Evolutionary conservation across 1,140 invertebrate species (phyloP).

Genomic region (Meloidogyne chitwoodi): DNA sequence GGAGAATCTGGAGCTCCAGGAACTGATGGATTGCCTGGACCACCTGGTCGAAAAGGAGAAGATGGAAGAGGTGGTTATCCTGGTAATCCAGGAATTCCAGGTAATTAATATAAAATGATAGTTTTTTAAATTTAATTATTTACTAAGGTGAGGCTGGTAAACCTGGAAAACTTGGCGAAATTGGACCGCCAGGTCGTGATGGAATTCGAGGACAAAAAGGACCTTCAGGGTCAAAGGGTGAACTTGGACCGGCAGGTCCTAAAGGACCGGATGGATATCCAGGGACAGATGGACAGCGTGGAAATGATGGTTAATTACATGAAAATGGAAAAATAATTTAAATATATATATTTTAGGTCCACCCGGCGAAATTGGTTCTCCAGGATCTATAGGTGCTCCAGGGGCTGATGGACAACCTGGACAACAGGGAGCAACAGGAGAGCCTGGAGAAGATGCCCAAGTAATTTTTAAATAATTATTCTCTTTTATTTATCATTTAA

Average conservation of each 20-base stretch:
- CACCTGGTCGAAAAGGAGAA: slow-evolving; percentile 30
- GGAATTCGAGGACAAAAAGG: slow-evolving; percentile 41
- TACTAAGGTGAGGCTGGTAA: slow-evolving; percentile 33
- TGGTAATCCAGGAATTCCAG: slow-evolving; percentile 43
- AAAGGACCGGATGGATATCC: slow-evolving; percentile 43
- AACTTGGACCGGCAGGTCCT: slow-evolving; percentile 23
- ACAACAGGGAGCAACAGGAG: slow-evolving; percentile 23
- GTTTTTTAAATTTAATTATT: not conserved
- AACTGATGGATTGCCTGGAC: slow-evolving; percentile 35
- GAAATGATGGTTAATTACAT: slow-evolving; percentile 33
- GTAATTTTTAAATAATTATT: not conserved
- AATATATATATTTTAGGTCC: not conserved
- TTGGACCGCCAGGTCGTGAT: slow-evolving; percentile 35
- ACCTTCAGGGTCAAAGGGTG: slow-evolving; percentile 36
- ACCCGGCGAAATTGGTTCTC: not conserved
- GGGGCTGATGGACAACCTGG: slow-evolving; percentile 48
- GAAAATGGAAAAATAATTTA: not conserved
- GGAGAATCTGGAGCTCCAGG: slow-evolving; percentile 31
- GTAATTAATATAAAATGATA: not conserved
- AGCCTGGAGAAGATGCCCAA: slow-evolving; percentile 29
- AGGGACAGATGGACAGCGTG: slow-evolving; percentile 45
- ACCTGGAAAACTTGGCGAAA: slow-evolving; percentile 37
- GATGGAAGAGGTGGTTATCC: slow-evolving; percentile 41
- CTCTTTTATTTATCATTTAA: not conserved
- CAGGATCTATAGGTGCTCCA: slow-evolving; percentile 32